phyloP scores from a whole-genome alignment of 2,797 vertebrate species.

The Trachurus trachurus region DNA sequence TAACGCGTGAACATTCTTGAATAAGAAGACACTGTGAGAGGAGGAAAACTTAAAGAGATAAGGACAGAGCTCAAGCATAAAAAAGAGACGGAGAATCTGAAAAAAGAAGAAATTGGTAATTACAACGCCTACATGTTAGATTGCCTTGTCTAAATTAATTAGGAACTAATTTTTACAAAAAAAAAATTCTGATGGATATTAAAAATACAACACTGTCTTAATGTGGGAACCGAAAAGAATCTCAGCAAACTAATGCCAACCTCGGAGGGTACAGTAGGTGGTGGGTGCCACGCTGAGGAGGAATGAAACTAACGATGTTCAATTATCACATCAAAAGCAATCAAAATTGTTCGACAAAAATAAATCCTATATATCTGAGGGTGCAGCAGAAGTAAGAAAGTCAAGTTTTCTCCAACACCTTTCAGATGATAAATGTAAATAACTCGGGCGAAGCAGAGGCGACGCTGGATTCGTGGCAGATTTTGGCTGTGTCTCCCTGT shows the following conservation, averaged over 20 bases:
- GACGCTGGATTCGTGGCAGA: constrained; percentile 9
- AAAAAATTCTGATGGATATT: not conserved
- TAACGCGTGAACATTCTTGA: constrained; percentile 48
- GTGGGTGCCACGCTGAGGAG: constrained; percentile 21
- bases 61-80: constrained; percentile 6
- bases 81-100: not conserved
- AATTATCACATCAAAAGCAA: constrained; percentile 39
- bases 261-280: constrained; percentile 2
- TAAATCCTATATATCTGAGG: not conserved
- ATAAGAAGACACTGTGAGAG: constrained; percentile 19
- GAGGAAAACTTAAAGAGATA: constrained; percentile 23
- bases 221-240: not conserved
- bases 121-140: not conserved
- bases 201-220: constrained; percentile 1
- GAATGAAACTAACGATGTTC: constrained; percentile 13
- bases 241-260: constrained; percentile 14
- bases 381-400: constrained; percentile 2
- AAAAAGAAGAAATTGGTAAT: not conserved
- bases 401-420: constrained; percentile 2
- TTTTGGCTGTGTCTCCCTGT: constrained; percentile 20
- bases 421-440: constrained; percentile 20
- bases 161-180: not conserved
- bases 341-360: not conserved
- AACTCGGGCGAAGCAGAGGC: constrained; percentile 11
- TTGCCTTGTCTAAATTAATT: not conserved